Percentiles rank a stretch among this genome's conserved stretches.
Conservation (phyloP, 2,888 invertebrate genomes). For the Vandiemenella viatica region DNA sequence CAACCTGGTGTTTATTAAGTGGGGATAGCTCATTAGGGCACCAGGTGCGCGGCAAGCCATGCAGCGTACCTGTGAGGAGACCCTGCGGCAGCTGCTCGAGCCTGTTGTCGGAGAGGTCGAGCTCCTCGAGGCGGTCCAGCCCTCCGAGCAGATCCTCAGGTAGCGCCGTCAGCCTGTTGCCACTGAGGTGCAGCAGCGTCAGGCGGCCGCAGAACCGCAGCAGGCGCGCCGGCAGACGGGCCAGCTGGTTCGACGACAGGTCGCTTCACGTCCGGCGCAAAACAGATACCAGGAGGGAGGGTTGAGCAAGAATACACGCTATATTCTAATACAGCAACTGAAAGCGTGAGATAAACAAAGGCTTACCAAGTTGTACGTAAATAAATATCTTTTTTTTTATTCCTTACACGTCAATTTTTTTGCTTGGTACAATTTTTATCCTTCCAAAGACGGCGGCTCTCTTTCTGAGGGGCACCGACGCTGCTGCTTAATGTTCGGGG, state of each 20-base stretch:
- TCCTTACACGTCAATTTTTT: too few relatives aligned
- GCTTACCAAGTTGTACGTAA: too few relatives aligned
- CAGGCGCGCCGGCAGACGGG: conserved; percentile 37
- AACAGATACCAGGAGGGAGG: too few relatives aligned
- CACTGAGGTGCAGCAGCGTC: conserved; percentile 47
- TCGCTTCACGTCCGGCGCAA: conserved; percentile 33
- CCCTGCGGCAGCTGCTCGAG: conserved; percentile 41
- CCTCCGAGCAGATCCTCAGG: conserved; percentile 42
- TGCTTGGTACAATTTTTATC: too few relatives aligned
- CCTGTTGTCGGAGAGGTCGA: conserved; percentile 55
- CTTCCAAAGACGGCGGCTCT: too few relatives aligned
- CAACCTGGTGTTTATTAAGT: conserved; percentile 50
- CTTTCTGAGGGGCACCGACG: too few relatives aligned
- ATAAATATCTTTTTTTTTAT: too few relatives aligned
- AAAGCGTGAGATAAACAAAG: too few relatives aligned
- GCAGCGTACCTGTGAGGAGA: conserved; percentile 33
- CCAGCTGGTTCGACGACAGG: conserved; percentile 48
- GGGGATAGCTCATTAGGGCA: conserved; percentile 44
- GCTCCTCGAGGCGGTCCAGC: conserved; percentile 42
- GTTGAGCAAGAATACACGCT: too few relatives aligned
- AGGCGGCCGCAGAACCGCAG: conserved; percentile 43
- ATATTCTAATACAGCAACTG: too few relatives aligned
- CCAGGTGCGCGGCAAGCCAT: conserved; percentile 39
- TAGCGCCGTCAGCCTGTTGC: conserved; percentile 43
- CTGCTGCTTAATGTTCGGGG: too few relatives aligned